Evolutionary conservation across 2,797 vertebrate species (phyloP), one percentile per base, ranked within the genome.

Genomic region (Choloepus didactylus): DNA sequence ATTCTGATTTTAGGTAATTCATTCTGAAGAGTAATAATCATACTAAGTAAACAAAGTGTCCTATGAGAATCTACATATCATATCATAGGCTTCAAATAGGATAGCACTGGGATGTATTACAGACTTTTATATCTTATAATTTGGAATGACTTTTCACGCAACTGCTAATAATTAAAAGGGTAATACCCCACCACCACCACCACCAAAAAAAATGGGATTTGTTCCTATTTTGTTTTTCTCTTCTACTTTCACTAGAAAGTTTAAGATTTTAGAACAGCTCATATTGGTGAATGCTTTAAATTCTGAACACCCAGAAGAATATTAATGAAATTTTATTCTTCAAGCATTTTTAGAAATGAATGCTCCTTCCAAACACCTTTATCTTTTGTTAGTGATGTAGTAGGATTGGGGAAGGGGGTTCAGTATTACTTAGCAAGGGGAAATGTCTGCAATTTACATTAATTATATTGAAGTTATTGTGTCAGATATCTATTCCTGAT

Each of bases 251-350:
- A 77, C 16, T 51, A 70, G 79, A 91, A 88, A 54, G 72, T 59
- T 87, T 73, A 70, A 87, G 6, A 73, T 84, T 88, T 92, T 87
- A 70, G 15, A 56, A 84, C n/a, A 80, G 16, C 14, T 96, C 87
- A 16, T n/a, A 66, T 75, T 73, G 54, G 59, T 70, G 41, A 76
- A 81, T n/a, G 8, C 14, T 44, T 89, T 81, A 46, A 66, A 89
- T 69, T 95, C 62, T 54, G 31, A 91, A 91, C 46, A 93, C 38
- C 35, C 38, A 60, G 18, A 60, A 75, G 23, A 86, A 87, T 86
- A 76, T 2, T 49, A 67, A 81, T 76, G 76, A 49, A 38, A 38
- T 54, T 85, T 66, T 89, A 31, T 79, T 75, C 35, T 31, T 11
- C 80, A 80, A 69, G 35, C 23, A 49, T 62, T 91, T 93, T 89